Evolutionary conservation across 2,888 invertebrate genomes (phyloP), one percentile per base, ranked within the genome.

Genomic region (Uropetala carovei): DNA sequence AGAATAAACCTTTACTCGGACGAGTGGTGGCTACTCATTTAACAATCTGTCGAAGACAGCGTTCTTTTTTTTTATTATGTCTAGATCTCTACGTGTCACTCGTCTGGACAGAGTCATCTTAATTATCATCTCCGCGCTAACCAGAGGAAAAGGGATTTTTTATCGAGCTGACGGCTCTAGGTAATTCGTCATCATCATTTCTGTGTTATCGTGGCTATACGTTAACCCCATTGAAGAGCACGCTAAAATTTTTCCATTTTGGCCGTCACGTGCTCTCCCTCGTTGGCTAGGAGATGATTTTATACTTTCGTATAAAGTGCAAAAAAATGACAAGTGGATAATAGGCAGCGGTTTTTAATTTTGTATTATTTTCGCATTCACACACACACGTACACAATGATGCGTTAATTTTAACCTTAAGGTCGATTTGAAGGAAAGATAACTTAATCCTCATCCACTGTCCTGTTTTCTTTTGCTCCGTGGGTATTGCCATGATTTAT

Each of bases 121-220:
- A 75, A 75, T 75, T 75, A 75, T 27, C 75, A 13, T 27, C 75
- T 27, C 75, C 75, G 27, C 75, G 27, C 10, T 27, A 75, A 75
- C 22, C 75, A 27, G 75, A 13, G 27, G 22, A 75, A 27, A 13
- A 75, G 22, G 60, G 4, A 13, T 75, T 75, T 75, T 75, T 64
- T n/a, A 0, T 10, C 11, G 18, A 22, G 68, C 10, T 68, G 68
- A 68, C 68, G n/a, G n/a, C 68, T 18, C 68, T 3, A 22, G 27
- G 27, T 27, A 27, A 75, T 75, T 75, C 75, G 75, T 75, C 75
- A 75, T 75, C 75, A 75, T 75, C 75, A 75, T 75, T 27, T 75
- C 27, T 27, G 75, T 22, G 11, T 75, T 75, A 75, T 75, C 75
- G 75, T 27, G 11, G 18, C 75, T 0, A 43, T 43, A 43, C 43